Evolutionary conservation across 2,113 vertebrate genomes (phyloP).

Genomic region (Tragulus kanchil): DNA sequence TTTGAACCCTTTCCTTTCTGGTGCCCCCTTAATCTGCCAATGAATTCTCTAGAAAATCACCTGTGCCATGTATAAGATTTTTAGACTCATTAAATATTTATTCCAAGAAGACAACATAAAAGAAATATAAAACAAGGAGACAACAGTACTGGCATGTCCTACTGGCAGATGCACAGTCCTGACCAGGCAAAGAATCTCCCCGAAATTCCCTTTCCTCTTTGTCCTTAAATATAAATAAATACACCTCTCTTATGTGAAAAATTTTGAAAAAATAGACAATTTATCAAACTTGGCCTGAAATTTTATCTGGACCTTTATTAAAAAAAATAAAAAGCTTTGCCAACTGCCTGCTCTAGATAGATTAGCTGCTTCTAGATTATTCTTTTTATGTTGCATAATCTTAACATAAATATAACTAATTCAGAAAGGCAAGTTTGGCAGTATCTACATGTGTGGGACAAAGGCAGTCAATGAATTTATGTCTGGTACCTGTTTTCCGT

Average conservation of each 20-base stretch:
- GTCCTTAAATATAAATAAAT: background rate
- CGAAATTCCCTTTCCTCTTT: background rate
- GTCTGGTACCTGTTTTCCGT: constrained; percentile 16
- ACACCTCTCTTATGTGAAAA: too few relatives aligned
- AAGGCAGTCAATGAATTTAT: background rate
- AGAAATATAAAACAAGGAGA: background rate
- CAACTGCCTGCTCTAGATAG: background rate
- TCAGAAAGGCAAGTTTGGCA: background rate
- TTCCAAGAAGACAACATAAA: background rate
- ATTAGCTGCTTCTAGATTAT: background rate
- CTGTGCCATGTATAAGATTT: background rate
- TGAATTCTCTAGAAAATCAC: background rate
- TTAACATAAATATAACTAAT: background rate
- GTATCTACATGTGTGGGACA: background rate
- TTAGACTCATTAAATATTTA: background rate
- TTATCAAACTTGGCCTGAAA: background rate
- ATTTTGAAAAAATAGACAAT: background rate
- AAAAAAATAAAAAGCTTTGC: background rate
- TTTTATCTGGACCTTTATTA: background rate
- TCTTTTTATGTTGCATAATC: background rate
- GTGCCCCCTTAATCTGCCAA: background rate
- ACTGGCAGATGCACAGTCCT: background rate
- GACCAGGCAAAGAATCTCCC: background rate
- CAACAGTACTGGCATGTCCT: background rate
- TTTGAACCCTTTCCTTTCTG: background rate